phyloP scores from a whole-genome alignment of 2,797 vertebrate genomes.

The Naso thynnoides region DNA sequence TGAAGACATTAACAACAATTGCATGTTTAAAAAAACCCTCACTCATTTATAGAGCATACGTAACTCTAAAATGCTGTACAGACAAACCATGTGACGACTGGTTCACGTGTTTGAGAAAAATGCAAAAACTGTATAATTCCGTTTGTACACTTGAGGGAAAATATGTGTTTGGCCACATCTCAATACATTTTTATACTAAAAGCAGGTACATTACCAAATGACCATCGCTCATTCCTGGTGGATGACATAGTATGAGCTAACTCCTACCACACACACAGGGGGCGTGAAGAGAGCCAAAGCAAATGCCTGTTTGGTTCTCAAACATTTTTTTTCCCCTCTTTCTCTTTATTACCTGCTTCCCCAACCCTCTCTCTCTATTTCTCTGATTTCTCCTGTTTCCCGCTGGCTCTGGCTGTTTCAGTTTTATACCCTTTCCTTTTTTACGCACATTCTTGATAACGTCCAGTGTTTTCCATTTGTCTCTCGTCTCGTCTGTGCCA shows the following conservation, averaged over 20 bases:
- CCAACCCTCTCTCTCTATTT: conserved; percentile 19
- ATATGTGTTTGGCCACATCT: conserved; percentile 41
- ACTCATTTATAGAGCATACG: not conserved
- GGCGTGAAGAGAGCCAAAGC: conserved; percentile 26
- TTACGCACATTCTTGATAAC: not conserved
- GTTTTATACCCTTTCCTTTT: conserved; percentile 9
- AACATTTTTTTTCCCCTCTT: conserved; percentile 29
- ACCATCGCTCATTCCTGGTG: conserved; percentile 57
- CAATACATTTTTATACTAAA: conserved; percentile 27
- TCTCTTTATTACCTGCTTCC: conserved; percentile 28
- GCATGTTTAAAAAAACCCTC: not conserved
- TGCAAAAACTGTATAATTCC: not conserved
- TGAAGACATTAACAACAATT: conserved; percentile 12
- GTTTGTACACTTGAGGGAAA: conserved; percentile 43
- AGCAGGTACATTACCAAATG: conserved; percentile 55
- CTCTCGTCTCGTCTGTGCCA: not conserved
- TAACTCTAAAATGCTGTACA: not conserved
- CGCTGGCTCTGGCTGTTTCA: conserved; percentile 32
- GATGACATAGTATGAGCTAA: conserved; percentile 66
- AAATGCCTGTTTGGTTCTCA: conserved; percentile 38
- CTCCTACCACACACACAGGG: conserved; percentile 45
- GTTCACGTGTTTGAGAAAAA: conserved; percentile 12
- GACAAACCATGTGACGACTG: not conserved
- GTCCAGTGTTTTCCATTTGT: not conserved
- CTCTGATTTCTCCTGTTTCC: conserved; percentile 44